Evolutionary conservation across 2,113 vertebrate species (phyloP).

Genomic region (Sciurus niger): DNA sequence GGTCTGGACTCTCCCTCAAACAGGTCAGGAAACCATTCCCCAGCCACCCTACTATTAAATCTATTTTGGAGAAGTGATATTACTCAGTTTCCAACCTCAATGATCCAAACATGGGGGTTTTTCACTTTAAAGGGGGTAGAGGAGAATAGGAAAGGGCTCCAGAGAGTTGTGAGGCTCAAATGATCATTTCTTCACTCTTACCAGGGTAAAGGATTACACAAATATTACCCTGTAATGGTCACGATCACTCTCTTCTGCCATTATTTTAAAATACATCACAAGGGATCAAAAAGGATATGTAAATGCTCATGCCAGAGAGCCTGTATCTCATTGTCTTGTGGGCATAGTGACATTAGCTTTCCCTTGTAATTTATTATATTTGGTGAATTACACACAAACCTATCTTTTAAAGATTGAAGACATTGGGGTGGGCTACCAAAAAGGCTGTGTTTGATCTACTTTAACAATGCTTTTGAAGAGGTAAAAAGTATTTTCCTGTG

Average conservation of each 20-base stretch:
- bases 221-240: not conserved
- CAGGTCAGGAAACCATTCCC: slow-evolving; percentile 52
- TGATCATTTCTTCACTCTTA: not conserved
- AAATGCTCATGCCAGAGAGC: not conserved
- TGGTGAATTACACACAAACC: not conserved
- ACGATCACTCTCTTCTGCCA: not conserved
- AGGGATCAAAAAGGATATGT: not conserved
- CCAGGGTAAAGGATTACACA: not conserved
- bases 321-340: not conserved
- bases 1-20: slow-evolving; percentile 75
- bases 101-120: slow-evolving; percentile 74
- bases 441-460: not conserved
- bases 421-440: not conserved
- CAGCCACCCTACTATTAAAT: slow-evolving; percentile 82
- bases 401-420: slow-evolving; percentile 8
- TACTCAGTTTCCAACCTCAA: slow-evolving; percentile 81
- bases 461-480: slow-evolving; percentile 33
- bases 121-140: not conserved
- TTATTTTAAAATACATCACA: slow-evolving; percentile 6
- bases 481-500: slow-evolving; percentile 2
- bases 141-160: slow-evolving; percentile 12
- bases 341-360: not conserved
- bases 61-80: slow-evolving; percentile 84
- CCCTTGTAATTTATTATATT: not conserved
- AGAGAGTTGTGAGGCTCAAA: not conserved